These are phyloP conservation scores for Cyprinodon variegatus DNA, from an alignment of 2,113 vertebrate genomes.

Conservation along the genomic window DNA sequence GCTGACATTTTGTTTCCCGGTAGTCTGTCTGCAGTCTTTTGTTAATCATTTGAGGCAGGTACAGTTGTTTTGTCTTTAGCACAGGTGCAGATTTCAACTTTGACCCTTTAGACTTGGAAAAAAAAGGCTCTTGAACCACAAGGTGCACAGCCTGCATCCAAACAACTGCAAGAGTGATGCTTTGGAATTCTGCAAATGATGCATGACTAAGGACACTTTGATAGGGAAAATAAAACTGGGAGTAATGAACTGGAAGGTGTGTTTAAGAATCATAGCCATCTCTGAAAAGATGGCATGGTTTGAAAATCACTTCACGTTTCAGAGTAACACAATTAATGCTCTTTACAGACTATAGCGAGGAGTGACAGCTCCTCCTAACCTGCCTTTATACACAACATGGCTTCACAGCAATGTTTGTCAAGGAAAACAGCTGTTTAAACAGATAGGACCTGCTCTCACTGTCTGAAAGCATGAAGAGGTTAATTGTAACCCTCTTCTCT, in stretches of 20 bases:
- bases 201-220: constrained; percentile 1
- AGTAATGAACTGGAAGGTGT: neutral
- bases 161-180: constrained; percentile 5
- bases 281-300: neutral
- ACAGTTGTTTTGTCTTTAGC: constrained; percentile 77
- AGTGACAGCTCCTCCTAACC: constrained; percentile 43
- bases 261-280: neutral
- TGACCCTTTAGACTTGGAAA: constrained; percentile 64
- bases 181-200: constrained; percentile 29
- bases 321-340: constrained; percentile 39
- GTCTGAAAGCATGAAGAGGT: constrained; percentile 21
- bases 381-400: constrained; percentile 17
- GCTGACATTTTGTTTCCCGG: neutral
- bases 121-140: constrained; percentile 18
- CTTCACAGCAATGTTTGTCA: constrained; percentile 43
- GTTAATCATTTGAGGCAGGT: constrained; percentile 55
- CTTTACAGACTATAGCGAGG: constrained; percentile 41
- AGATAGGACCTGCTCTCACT: constrained; percentile 47
- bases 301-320: constrained; percentile 19
- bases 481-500: constrained; percentile 19
- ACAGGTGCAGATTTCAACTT: constrained; percentile 80
- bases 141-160: constrained; percentile 8
- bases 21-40: constrained; percentile 36
- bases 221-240: neutral
- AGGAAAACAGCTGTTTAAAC: constrained; percentile 80